Percentiles rank a stretch among this genome's conserved stretches.
phyloP scores from a whole-genome alignment of 2,797 vertebrate species.

The Lemur catta region DNA sequence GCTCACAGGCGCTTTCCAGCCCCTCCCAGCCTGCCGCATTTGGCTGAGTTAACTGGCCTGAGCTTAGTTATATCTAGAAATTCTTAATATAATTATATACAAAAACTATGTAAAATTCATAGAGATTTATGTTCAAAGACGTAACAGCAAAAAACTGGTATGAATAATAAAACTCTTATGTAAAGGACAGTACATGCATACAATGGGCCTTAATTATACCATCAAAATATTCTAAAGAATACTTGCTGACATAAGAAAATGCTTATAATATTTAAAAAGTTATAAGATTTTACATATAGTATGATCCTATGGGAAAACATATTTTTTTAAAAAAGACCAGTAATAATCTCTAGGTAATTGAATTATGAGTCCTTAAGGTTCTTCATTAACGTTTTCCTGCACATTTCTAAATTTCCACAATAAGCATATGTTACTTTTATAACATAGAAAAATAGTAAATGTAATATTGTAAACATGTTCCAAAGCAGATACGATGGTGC shows the following conservation, averaged over 20 bases:
- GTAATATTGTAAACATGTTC: neutral
- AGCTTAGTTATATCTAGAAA: neutral
- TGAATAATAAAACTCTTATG: neutral
- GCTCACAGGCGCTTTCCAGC: neutral
- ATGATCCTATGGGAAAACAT: neutral
- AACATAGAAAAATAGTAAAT: neutral
- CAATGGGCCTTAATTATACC: neutral
- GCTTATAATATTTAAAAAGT: neutral
- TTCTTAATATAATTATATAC: neutral
- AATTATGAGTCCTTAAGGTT: neutral
- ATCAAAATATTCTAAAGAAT: slow-evolving; percentile 24
- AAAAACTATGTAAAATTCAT: neutral
- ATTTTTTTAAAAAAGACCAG: neutral
- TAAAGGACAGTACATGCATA: neutral
- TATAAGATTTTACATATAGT: neutral
- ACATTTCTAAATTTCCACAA: neutral
- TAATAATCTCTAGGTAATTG: neutral
- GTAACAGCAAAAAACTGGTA: neutral
- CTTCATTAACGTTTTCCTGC: neutral
- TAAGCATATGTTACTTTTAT: neutral
- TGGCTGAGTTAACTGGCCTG: neutral
- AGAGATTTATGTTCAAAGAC: neutral
- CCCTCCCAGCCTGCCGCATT: neutral
- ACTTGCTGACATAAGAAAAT: neutral
- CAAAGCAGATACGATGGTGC: neutral